phyloP scores from a whole-genome alignment of 1,140 invertebrate genomes.

The Prorops nasuta region DNA sequence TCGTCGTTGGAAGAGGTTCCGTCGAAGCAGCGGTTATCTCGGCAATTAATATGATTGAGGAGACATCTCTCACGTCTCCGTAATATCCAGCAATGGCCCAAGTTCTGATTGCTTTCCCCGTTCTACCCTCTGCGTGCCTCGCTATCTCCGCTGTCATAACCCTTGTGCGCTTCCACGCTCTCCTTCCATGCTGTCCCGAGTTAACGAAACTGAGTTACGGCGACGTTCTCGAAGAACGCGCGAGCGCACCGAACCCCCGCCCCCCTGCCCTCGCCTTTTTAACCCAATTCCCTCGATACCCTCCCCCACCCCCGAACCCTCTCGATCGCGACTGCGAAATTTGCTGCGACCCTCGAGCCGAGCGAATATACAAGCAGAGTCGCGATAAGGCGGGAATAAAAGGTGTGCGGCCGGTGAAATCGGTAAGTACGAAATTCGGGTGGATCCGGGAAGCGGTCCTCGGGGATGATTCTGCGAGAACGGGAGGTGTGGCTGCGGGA shows the following conservation, averaged over 20 bases:
- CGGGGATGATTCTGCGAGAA: too few relatives aligned
- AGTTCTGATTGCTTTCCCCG: slow-evolving; percentile 56
- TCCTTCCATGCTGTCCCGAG: slow-evolving; percentile 28
- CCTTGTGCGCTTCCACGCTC: slow-evolving; percentile 38
- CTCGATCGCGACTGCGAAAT: too few relatives aligned
- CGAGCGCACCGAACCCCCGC: too few relatives aligned
- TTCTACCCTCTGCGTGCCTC: slow-evolving; percentile 31
- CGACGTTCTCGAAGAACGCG: slow-evolving; percentile 15
- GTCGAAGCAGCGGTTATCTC: slow-evolving; percentile 53
- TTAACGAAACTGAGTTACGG: slow-evolving; percentile 42
- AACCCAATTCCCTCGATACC: slow-evolving; percentile 24
- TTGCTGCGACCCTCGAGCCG: too few relatives aligned
- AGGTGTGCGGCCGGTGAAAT: neutral
- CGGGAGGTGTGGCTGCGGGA: too few relatives aligned
- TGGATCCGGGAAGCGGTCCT: neutral
- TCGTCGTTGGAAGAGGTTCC: slow-evolving; percentile 19
- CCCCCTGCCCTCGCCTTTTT: slow-evolving; percentile 22
- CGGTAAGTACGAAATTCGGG: neutral
- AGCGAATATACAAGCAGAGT: neutral
- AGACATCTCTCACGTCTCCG: slow-evolving; percentile 56
- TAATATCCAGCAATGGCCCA: slow-evolving; percentile 57
- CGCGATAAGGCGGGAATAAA: neutral
- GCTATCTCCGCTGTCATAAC: slow-evolving; percentile 53
- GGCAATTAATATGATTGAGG: slow-evolving; percentile 58
- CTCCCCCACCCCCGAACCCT: too few relatives aligned